Evolutionary conservation across 2,888 invertebrate species (phyloP), one percentile per base, ranked within the genome.

Genomic region (Malachius bipustulatus): DNA sequence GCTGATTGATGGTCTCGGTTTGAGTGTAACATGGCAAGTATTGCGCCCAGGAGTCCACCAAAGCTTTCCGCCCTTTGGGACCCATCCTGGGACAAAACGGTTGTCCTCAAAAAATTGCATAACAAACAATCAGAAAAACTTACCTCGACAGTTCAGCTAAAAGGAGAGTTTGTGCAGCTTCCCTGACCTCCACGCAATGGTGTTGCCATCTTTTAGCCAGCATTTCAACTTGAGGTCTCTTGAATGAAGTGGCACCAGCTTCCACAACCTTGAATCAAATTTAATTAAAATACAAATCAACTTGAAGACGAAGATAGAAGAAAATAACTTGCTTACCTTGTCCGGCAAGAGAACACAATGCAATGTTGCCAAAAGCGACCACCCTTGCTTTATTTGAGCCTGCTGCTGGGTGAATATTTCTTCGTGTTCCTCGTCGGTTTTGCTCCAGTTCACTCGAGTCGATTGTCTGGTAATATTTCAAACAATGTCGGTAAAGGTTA

Each of bases 121-220:
- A 19, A n/a, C n/a, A 8, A 8, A 6, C 6, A 19, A 19, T 8
- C 24, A n/a, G 24, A 19, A 19, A 8, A 19, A 6, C 6, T 24
- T 45, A 55, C 55, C 55, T 52, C 4, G 57, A 55, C 15, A 99
- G 67, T 63, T 98, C 98, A 1, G 97, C 93, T 9, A 97, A 66
- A 0, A 99, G 66, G 16, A 98, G 67, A 6, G 96, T 94, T 56
- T 98, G 98, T 0, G 96, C 88, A 0, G 97, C 97, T 62, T 97
- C 94, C 3, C 98, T 70, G 30, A 93, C 91, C 68, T 98, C 97
- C 3, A 97, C 73, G 60, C 97, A 98, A 50, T 94, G 87, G 65
- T 98, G 97, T 60, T 98, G 97, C 98, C 98, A 98, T 41, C 94
- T 72, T 11, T 94, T 77, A 1, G 96, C 97, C 69, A 98, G 72